Evolutionary conservation across 2,888 invertebrate species (phyloP).

Genomic region (Psylliodes chrysocephalus): DNA sequence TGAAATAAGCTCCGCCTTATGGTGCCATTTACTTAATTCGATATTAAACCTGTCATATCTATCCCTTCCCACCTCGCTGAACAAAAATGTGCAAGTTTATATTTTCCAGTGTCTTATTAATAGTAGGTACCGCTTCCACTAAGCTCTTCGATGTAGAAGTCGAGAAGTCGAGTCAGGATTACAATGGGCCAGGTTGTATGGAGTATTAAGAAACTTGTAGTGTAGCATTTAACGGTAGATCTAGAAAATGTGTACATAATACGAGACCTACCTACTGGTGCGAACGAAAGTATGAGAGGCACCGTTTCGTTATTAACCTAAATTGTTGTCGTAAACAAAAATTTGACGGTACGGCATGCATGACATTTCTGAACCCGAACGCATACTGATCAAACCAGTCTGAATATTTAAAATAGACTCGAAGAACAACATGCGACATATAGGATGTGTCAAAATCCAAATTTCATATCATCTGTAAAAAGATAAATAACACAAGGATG

Average conservation of each 20-base stretch:
- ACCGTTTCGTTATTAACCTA: slow-evolving; percentile 31
- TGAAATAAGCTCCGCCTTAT: too few relatives aligned
- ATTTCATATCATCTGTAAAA: too few relatives aligned
- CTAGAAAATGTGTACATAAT: slow-evolving; percentile 27
- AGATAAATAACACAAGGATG: too few relatives aligned
- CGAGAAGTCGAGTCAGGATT: too few relatives aligned
- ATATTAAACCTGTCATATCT: too few relatives aligned
- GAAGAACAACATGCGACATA: too few relatives aligned
- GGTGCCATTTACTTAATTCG: too few relatives aligned
- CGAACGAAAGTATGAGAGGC: slow-evolving; percentile 29
- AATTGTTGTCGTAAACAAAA: slow-evolving; percentile 27
- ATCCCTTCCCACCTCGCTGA: too few relatives aligned
- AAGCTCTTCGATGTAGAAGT: slow-evolving; percentile 30
- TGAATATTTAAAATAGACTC: background rate
- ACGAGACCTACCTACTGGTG: slow-evolving; percentile 29
- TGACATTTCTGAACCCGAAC: background rate
- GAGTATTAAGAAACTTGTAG: slow-evolving; percentile 21
- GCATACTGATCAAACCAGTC: background rate
- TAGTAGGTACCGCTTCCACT: background rate
- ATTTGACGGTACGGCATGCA: slow-evolving; percentile 7
- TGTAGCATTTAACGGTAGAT: slow-evolving; percentile 31
- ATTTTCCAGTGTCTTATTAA: too few relatives aligned
- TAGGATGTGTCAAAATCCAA: too few relatives aligned
- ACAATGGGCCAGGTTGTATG: slow-evolving; percentile 26
- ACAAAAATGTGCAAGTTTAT: too few relatives aligned